Conservation (phyloP, 2,888 invertebrate species). For the Dastarcus helophoroides region DNA sequence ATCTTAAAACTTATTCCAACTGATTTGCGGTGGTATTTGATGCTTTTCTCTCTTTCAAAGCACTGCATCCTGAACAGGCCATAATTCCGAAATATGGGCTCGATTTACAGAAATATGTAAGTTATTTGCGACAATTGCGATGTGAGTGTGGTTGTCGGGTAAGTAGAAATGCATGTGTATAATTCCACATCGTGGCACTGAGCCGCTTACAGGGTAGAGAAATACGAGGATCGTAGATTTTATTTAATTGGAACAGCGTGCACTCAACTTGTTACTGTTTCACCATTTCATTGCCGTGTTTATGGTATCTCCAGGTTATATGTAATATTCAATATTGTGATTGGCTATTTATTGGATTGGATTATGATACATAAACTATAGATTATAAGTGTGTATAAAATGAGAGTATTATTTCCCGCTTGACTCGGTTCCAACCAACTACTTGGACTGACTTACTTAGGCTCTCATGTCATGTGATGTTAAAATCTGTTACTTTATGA, state of each 20-base stretch:
- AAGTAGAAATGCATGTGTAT: too few relatives aligned
- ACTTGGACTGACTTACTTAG: slow-evolving; percentile 3
- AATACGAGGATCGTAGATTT: slow-evolving; percentile 31
- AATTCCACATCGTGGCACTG: too few relatives aligned
- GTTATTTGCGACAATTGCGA: too few relatives aligned
- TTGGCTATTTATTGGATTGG: slow-evolving; percentile 31
- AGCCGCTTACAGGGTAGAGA: slow-evolving; percentile 18
- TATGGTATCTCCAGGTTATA: slow-evolving; percentile 28
- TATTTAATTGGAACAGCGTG: slow-evolving; percentile 35
- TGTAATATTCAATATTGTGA: slow-evolving; percentile 35
- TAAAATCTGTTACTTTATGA: slow-evolving; percentile 5
- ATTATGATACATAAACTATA: slow-evolving; percentile 28
- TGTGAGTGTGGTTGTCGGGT: too few relatives aligned
- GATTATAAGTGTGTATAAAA: slow-evolving; percentile 25
- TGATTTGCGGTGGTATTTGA: too few relatives aligned
- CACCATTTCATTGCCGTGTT: slow-evolving; percentile 29
- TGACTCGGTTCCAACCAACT: slow-evolving; percentile 5
- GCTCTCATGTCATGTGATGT: slow-evolving; percentile 6
- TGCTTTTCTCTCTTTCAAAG: too few relatives aligned
- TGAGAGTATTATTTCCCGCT: slow-evolving; percentile 22
- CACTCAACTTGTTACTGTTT: slow-evolving; percentile 29
- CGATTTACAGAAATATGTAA: too few relatives aligned
- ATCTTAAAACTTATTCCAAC: too few relatives aligned
- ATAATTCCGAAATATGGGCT: too few relatives aligned
- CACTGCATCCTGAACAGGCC: too few relatives aligned